Evolutionary conservation across 2,888 invertebrate species (phyloP).

Genomic region (Microplitis deprimator): DNA sequence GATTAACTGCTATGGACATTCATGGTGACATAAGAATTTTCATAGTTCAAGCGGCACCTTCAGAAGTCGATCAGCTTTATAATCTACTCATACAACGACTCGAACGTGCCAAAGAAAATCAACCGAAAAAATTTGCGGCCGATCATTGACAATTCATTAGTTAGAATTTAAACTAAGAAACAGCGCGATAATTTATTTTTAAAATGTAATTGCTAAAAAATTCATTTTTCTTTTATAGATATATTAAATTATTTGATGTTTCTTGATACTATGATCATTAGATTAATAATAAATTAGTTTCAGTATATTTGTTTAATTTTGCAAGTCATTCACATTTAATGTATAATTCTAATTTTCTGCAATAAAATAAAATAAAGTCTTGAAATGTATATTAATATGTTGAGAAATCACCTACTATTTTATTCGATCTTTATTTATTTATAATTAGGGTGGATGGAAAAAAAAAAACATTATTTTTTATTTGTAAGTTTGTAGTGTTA

Average conservation of each 20-base stretch:
- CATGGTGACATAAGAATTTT: constrained; percentile 89
- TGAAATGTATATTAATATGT: neutral
- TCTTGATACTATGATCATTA: constrained; percentile 1
- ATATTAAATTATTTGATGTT: neutral
- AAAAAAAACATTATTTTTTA: too few species aligned
- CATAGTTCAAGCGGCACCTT: constrained; percentile 81
- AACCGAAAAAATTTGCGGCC: constrained; percentile 66
- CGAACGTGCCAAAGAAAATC: constrained; percentile 69
- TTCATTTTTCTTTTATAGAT: constrained; percentile 3
- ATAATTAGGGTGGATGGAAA: neutral
- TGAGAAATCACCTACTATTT: neutral
- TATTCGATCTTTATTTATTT: neutral
- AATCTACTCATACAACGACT: constrained; percentile 77
- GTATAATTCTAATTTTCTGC: neutral
- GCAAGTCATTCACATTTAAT: neutral
- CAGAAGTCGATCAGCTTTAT: constrained; percentile 79
- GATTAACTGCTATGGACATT: constrained; percentile 89
- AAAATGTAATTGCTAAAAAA: constrained; percentile 23
- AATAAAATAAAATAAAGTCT: neutral
- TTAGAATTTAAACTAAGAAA: constrained; percentile 11
- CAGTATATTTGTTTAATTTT: neutral
- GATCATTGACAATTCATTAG: constrained; percentile 64
- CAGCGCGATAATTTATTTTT: neutral
- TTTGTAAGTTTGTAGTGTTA: too few species aligned
- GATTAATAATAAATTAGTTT: constrained; percentile 30